Evolutionary conservation across 1,140 invertebrate species (phyloP).

Genomic region (Stegodyphus dumicola): DNA sequence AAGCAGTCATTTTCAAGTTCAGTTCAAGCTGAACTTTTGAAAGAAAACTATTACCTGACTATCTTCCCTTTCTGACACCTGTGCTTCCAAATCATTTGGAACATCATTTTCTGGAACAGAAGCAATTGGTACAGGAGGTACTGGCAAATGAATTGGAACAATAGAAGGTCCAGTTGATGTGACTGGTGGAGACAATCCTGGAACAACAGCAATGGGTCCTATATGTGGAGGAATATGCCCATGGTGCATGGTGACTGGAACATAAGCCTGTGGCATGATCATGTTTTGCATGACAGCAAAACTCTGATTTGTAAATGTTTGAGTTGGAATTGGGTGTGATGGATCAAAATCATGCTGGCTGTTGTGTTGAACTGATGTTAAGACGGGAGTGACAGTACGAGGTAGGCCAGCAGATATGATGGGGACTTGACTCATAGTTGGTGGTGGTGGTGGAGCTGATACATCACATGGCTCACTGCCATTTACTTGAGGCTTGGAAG

Average conservation of each 20-base stretch:
- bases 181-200: constrained; percentile 9
- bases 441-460: not conserved
- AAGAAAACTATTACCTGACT: not conserved
- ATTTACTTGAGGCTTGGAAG: constrained; percentile 1
- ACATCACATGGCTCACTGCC: constrained; percentile 12
- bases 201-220: constrained; percentile 39
- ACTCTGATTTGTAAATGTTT: constrained; percentile 64
- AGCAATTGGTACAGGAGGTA: not conserved
- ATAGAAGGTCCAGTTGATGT: not conserved
- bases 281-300: constrained; percentile 59
- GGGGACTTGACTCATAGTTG: not conserved
- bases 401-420: constrained; percentile 1
- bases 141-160: constrained; percentile 1
- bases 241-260: constrained; percentile 55
- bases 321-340: constrained; percentile 62
- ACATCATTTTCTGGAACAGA: not conserved
- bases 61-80: not conserved
- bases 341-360: constrained; percentile 47
- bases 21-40: too few species aligned
- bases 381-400: not conserved
- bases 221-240: constrained; percentile 19
- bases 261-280: constrained; percentile 46
- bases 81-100: not conserved
- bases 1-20: too few species aligned
- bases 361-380: not conserved